phyloP scores from a whole-genome alignment of 2,113 vertebrate species.

The Rhinoderma darwinii region DNA sequence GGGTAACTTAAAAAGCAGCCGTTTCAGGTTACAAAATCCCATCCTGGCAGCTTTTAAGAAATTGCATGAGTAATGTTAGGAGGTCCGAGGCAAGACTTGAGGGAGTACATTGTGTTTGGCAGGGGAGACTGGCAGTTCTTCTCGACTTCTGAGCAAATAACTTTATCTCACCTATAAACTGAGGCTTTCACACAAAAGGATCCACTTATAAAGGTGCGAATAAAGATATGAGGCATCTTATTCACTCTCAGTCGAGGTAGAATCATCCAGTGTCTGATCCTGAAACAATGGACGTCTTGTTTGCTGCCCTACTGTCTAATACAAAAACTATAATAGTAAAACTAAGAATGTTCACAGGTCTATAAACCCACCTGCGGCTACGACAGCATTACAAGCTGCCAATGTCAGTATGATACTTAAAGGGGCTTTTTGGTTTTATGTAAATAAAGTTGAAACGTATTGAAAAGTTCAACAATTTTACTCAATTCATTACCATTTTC shows the following conservation, averaged over 20 bases:
- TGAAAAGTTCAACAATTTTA: too few species aligned
- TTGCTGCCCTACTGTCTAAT: too few species aligned
- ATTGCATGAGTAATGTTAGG: not conserved
- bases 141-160: not conserved
- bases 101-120: not conserved
- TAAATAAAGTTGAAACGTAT: too few species aligned
- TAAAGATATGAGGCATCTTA: not conserved
- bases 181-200: not conserved
- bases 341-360: not conserved
- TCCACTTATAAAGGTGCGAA: slow-evolving; percentile 4
- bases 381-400: not conserved
- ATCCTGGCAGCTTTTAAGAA: slow-evolving; percentile 11
- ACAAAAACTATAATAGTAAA: not conserved
- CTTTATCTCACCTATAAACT: not conserved
- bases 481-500: too few species aligned
- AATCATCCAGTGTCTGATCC: not conserved
- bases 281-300: not conserved
- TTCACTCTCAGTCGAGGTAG: not conserved
- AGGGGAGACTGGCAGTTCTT: not conserved
- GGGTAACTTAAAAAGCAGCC: slow-evolving; percentile 37
- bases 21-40: slow-evolving; percentile 26
- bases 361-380: not conserved
- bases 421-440: too few species aligned
- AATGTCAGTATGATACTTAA: not conserved
- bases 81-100: not conserved